phyloP scores from a whole-genome alignment of 1,140 invertebrate genomes.

The Calliopsis andreniformis region DNA sequence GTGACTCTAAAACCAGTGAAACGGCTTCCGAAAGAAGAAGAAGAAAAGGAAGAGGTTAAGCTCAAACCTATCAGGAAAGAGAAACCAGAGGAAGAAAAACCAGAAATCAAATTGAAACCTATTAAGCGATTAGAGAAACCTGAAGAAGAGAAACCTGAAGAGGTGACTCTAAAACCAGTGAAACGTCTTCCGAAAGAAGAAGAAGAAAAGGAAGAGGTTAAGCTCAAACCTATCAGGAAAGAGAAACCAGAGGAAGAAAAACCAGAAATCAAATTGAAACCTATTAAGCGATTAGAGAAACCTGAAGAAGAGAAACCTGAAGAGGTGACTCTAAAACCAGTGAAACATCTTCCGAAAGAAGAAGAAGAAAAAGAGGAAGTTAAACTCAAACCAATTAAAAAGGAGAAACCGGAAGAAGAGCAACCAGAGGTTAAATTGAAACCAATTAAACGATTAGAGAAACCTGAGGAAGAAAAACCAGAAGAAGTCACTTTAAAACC shows the following conservation, averaged over 20 bases:
- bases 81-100: conserved; percentile 63
- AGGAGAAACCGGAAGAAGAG: conserved; percentile 59
- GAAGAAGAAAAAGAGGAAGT: conserved; percentile 55
- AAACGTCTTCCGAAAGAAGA: conserved; percentile 52
- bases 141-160: conserved; percentile 41
- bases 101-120: conserved; percentile 59
- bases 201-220: conserved; percentile 56
- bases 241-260: conserved; percentile 73
- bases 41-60: conserved; percentile 57
- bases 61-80: conserved; percentile 69
- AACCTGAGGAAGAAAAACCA: conserved; percentile 22
- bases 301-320: conserved; percentile 42
- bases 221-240: conserved; percentile 71
- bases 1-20: conserved; percentile 54
- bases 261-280: conserved; percentile 48
- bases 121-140: conserved; percentile 46
- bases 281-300: conserved; percentile 67
- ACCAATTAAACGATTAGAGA: conserved; percentile 21
- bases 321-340: conserved; percentile 65
- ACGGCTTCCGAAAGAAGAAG: conserved; percentile 57
- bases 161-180: conserved; percentile 47
- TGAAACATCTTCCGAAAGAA: conserved; percentile 45
- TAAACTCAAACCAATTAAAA: conserved; percentile 24
- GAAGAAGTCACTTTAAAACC: conserved; percentile 70
- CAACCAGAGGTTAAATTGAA: conserved; percentile 47